Base-by-base conservation (phyloP, 2,888 invertebrate species). In the Apomyelois bistriatella region DNA sequence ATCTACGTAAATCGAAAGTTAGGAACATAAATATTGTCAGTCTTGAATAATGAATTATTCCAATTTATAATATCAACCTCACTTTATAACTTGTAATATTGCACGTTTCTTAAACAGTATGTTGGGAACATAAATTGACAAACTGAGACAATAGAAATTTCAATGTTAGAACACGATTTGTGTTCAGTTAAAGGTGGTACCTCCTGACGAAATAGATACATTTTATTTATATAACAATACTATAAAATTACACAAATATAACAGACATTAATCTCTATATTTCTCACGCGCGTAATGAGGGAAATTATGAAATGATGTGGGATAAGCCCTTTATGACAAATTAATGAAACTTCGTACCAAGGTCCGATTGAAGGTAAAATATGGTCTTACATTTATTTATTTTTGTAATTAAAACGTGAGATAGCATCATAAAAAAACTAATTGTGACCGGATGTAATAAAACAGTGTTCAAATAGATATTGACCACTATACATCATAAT, bases 251-350 rank as follows among this genome's bases (percentile, higher is more conserved):
- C 13, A 50, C 30, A 12, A 22, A 10, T 28, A 13, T 22, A 48
- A 30, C 4, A 10, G 32, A 38, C 3, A 1, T 16, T 37, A 48
- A 40, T 30, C 49, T 47, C 15, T 40, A 30, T 37, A 17, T 40
- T 50, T 50, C 49, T 40, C 49, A 50, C 49, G 22, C 22, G 22
- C 5, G 30, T 32, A 50, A 50, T 40, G 9, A 50, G 40, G 49
- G 32, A 50, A 41, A 50, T 50, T 40, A 32, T 16, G 49, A 30
- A 50, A 50, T 40, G n/a, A 50, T n/a, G 16, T n/a, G 13, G 15
- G 22, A 43, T 30, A 16, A 32, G 49, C 49, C 49, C 49, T 50
- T 50, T 13, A 38, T 38, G 28, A 30, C 38, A 13, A 49, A 49
- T 30, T 17, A 22, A 5, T 32, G 10, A 13, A 15, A 15, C 15